Evolutionary conservation across 2,113 vertebrate genomes (phyloP).

Genomic region (Brachypteracias leptosomus): DNA sequence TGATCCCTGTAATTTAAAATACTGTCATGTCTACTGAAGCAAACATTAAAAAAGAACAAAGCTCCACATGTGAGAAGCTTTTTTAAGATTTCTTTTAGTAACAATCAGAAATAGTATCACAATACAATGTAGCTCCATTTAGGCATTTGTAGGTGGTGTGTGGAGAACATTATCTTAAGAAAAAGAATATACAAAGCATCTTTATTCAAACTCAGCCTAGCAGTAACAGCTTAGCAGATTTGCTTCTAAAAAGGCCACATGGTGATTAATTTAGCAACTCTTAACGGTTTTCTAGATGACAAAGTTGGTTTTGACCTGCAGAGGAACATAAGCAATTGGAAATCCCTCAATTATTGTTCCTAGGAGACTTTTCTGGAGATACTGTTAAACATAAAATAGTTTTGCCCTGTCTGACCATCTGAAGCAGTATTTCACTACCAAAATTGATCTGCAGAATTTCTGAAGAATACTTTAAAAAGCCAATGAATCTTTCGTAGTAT

Average conservation of each 20-base stretch:
- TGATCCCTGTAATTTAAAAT: not conserved
- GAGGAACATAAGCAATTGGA: not conserved
- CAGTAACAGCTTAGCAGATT: not conserved
- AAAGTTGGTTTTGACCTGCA: not conserved
- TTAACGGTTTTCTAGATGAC: not conserved
- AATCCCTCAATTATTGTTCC: not conserved
- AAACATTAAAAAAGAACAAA: not conserved
- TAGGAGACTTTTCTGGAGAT: not conserved
- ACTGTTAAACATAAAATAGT: not conserved
- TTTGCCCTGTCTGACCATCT: not conserved
- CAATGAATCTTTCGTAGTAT: not conserved
- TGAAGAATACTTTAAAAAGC: not conserved
- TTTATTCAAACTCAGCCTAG: not conserved
- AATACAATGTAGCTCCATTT: constrained; percentile 15
- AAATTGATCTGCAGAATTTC: not conserved
- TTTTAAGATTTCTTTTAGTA: not conserved
- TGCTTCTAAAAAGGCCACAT: not conserved
- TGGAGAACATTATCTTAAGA: not conserved
- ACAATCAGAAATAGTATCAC: constrained; percentile 21
- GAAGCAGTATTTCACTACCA: not conserved
- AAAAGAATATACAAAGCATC: not conserved
- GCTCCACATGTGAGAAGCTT: not conserved
- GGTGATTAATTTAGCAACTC: not conserved
- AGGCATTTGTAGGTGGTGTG: not conserved
- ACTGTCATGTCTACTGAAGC: not conserved